Evolutionary conservation across 35 echinoderm and acorn worm genomes (phyloP).

Genomic region (Amphiura filiformis): DNA sequence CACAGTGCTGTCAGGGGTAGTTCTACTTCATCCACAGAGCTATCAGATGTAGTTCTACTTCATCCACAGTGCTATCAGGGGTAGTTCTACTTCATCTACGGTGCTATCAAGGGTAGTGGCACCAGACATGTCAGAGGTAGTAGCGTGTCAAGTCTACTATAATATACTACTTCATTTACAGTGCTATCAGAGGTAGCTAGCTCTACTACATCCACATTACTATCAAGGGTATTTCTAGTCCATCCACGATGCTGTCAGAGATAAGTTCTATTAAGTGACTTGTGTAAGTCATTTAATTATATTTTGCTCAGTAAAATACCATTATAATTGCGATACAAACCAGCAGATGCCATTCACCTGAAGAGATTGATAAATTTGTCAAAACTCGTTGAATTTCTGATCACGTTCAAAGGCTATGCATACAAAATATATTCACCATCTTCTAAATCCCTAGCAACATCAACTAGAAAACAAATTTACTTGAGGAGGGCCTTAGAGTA

Average conservation of each 20-base stretch:
- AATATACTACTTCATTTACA: too few relatives aligned
- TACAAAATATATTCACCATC: too few relatives aligned
- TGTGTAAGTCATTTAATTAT: too few relatives aligned
- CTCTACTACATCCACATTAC: not conserved
- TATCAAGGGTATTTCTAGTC: not conserved
- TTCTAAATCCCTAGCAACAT: too few relatives aligned
- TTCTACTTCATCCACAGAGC: not conserved
- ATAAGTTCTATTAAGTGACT: not conserved
- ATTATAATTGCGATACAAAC: too few relatives aligned
- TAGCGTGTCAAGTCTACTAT: not conserved
- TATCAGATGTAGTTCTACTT: not conserved
- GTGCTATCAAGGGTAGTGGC: not conserved
- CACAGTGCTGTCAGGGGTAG: not conserved
- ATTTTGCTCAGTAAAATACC: too few relatives aligned
- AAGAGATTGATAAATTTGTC: too few relatives aligned
- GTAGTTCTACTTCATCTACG: not conserved
- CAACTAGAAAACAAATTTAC: too few relatives aligned
- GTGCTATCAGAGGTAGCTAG: not conserved
- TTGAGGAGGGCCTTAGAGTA: too few relatives aligned
- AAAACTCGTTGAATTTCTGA: too few relatives aligned
- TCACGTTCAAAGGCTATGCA: too few relatives aligned
- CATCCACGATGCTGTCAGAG: not conserved
- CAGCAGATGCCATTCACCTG: too few relatives aligned
- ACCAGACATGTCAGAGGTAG: not conserved
- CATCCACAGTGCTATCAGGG: not conserved